Evolutionary conservation across 2,888 invertebrate species (phyloP).

Genomic region (Homarus gammarus): DNA sequence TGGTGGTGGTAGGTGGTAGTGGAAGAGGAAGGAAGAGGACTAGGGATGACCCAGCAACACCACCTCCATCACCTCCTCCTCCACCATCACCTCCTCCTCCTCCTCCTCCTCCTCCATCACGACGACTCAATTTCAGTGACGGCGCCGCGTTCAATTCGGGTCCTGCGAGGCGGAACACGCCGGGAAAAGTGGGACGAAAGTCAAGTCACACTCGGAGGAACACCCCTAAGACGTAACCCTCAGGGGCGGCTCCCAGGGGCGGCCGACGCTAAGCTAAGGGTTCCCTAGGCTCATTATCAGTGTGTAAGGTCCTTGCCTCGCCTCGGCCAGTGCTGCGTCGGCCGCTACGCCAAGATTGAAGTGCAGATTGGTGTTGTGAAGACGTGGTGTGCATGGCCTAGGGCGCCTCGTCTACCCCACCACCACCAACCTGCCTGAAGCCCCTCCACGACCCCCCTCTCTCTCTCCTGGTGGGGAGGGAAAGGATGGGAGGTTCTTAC

Average conservation of each 20-base stretch:
- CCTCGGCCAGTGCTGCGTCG: neutral
- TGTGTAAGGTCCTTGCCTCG: neutral
- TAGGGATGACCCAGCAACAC: neutral
- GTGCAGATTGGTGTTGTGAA: slow-evolving; percentile 51
- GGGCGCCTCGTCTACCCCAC: neutral
- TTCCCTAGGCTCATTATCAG: slow-evolving; percentile 11
- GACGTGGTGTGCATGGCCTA: slow-evolving; percentile 44
- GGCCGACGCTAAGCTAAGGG: neutral
- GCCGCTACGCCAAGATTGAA: slow-evolving; percentile 23
- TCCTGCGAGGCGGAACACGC: slow-evolving; percentile 30
- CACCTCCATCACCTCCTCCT: neutral
- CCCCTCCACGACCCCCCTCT: neutral
- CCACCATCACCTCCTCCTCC: neutral
- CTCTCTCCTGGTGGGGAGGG: neutral
- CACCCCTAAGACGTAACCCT: neutral
- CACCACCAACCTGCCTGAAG: neutral
- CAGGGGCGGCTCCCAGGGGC: neutral
- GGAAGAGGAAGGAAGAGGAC: no score
- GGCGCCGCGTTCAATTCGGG: slow-evolving; percentile 34
- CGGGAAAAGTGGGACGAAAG: neutral
- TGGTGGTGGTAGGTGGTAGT: no score
- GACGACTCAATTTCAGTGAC: neutral
- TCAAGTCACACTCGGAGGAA: slow-evolving; percentile 11
- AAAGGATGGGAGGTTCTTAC: no score
- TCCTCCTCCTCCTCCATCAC: neutral